Evolutionary conservation across 2,888 invertebrate species (phyloP), one percentile per base, ranked within the genome.

Genomic region (Fabriciana adippe): DNA sequence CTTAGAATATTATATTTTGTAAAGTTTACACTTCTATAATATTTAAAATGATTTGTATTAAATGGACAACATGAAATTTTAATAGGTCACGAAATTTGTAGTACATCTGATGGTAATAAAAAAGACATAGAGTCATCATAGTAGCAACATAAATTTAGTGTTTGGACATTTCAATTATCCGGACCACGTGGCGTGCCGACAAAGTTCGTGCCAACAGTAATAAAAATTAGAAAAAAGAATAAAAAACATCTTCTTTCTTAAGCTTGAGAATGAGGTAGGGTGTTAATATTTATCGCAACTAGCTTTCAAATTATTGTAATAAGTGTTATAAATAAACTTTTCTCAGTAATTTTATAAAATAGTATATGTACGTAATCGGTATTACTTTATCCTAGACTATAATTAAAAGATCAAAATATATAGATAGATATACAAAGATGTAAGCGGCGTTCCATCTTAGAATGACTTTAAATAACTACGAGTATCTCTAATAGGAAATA

Each of bases 161-260:
- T 87, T 89, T 90, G 88, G 92, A 91, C 92, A 88, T 91, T 91
- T 92, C 91, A 91, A 92, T 92, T 92, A 91, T 87, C 86, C 82
- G 84, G 81, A 83, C 86, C 88, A 88, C 86, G 89, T 90, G 89
- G 88, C 91, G 90, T 91, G 89, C 85, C 83, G 82, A 80, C 85
- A 85, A 83, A 86, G 89, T 90, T 90, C 92, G 91, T 92, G 91
- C 87, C 84, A 88, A 83, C 81, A 79, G 81, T 80, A 86, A 89
- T 91, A 90, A 91, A 90, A 88, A 81, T 81, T 76, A 81, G 79
- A 81, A 85, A 85, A 83, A 84, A 82, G 80, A 75, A 79, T 76
- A 72, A 71, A 68, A 72, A 64, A 67, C 71, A 68, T 72, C 35
- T 69, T 72, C 55, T 67, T 70, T 72, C 68, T 64, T 69, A 56